Base-by-base conservation (phyloP, 2,888 invertebrate genomes). In the Lithophane socia region DNA sequence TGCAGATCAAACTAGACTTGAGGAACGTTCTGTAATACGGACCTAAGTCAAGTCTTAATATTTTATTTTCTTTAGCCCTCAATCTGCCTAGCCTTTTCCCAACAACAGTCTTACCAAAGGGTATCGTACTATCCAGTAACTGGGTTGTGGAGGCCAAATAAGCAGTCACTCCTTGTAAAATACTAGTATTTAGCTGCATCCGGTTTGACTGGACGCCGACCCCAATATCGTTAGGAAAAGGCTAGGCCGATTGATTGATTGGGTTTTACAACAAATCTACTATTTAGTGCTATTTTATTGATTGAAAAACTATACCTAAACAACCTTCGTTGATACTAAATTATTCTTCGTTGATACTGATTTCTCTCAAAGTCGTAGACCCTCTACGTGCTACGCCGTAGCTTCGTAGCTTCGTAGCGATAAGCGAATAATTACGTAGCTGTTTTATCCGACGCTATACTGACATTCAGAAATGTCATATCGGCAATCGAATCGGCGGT, bases 321-420 rank as follows among this genome's bases (percentile, higher is more conserved):
- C 29, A 64, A 16, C 13, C 1, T 42, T 16, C 13, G 18, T 72
- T 44, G 10, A 12, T 42, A 77, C 13, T n/a, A 24, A 29, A 29
- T 66, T n/a, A 56, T 42, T n/a, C 1, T 42, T 16, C 13, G 18
- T 72, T 44, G 10, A 12, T 42, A 77, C 13, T n/a, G 0, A 44
- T 61, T 74, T 64, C n/a, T 44, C 18, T 61, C 16, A 61, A 77
- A 64, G 16, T 75, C 64, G 86, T 74, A 85, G 85, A 75, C 42
- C 3, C 5, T 49, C 42, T 73, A 79, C 60, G 68, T 49, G 75
- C 73, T 78, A 88, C 79, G 86, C 16, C 81, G 81, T 86, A 86
- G 73, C 72, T 47, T 66, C 63, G 80, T 83, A 77, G 77, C 67
- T 12, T 18, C 18, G n/a, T 58, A 58, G 44, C 42, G 29, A 77